Percentiles rank a stretch among this genome's conserved stretches.
Conservation (phyloP, 2,888 invertebrate genomes). For the Athalia circularis region DNA sequence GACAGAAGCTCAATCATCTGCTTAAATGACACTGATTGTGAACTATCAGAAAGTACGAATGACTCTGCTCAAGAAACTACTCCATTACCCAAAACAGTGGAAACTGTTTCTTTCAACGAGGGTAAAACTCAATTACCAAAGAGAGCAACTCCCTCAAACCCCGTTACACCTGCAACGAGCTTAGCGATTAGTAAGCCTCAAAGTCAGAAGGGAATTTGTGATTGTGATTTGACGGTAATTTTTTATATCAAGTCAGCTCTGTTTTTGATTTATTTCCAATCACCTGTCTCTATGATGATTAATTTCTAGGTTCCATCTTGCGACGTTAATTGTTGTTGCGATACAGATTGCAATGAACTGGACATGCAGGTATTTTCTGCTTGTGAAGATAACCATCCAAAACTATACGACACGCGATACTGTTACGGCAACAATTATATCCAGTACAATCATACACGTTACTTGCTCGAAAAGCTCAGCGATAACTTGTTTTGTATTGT, state of each 20-base stretch:
- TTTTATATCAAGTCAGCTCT: slow-evolving; percentile 2
- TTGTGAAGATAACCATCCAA: slow-evolving; percentile 75
- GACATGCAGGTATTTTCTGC: slow-evolving; percentile 79
- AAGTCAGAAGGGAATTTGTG: slow-evolving; percentile 73
- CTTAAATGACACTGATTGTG: slow-evolving; percentile 58
- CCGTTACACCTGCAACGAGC: slow-evolving; percentile 41
- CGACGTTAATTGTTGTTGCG: slow-evolving; percentile 92
- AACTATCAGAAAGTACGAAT: slow-evolving; percentile 47
- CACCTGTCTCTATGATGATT: slow-evolving; percentile 22
- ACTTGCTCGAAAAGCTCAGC: slow-evolving; percentile 68
- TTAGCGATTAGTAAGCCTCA: slow-evolving; percentile 53
- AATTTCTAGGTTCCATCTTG: slow-evolving; percentile 78
- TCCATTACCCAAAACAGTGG: neutral
- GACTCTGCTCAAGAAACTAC: slow-evolving; percentile 12
- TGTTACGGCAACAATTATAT: slow-evolving; percentile 77
- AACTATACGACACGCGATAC: slow-evolving; percentile 72
- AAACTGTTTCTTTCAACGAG: slow-evolving; percentile 9
- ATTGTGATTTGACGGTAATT: slow-evolving; percentile 78
- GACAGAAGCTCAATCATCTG: slow-evolving; percentile 53
- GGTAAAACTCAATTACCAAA: slow-evolving; percentile 31
- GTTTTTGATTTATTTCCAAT: neutral
- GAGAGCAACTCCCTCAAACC: slow-evolving; percentile 49
- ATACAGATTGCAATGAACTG: slow-evolving; percentile 81
- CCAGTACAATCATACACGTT: slow-evolving; percentile 76
- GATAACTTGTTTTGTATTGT: slow-evolving; percentile 79